phyloP scores from a whole-genome alignment of 2,888 invertebrate genomes.

The Drosophila affinis region DNA sequence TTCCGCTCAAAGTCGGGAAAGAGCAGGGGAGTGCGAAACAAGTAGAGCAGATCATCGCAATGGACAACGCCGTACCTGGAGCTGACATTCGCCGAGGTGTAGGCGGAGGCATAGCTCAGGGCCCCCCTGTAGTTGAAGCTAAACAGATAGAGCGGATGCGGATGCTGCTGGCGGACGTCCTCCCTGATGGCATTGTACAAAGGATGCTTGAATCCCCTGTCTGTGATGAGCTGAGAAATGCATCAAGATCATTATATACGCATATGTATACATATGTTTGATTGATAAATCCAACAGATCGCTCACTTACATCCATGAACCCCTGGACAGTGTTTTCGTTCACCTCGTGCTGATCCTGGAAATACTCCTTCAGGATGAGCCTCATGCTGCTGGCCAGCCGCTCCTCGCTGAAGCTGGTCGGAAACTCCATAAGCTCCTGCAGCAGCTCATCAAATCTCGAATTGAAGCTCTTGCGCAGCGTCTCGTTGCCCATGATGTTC shows the following conservation, averaged over 20 bases:
- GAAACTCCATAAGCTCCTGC: constrained; percentile 78
- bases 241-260: not conserved
- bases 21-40: constrained; percentile 84
- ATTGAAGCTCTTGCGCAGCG: constrained; percentile 75
- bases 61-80: constrained; percentile 83
- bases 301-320: constrained; percentile 70
- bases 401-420: constrained; percentile 32
- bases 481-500: constrained; percentile 77
- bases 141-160: constrained; percentile 84
- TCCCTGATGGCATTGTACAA: constrained; percentile 81
- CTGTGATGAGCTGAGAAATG: constrained; percentile 83
- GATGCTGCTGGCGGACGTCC: constrained; percentile 61
- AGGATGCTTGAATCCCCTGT: constrained; percentile 84
- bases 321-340: constrained; percentile 70
- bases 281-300: not conserved
- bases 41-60: constrained; percentile 85
- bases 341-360: constrained; percentile 68
- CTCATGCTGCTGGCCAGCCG: constrained; percentile 52
- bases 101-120: constrained; percentile 83
- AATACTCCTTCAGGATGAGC: constrained; percentile 71
- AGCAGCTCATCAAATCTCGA: constrained; percentile 76
- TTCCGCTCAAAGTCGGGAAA: constrained; percentile 81
- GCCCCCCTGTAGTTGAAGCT: constrained; percentile 84
- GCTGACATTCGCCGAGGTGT: constrained; percentile 74
- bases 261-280: not conserved